Percentiles rank a stretch among this genome's conserved stretches.
Conservation (phyloP, 2,797 vertebrate genomes). For the Xenops minutus region DNA sequence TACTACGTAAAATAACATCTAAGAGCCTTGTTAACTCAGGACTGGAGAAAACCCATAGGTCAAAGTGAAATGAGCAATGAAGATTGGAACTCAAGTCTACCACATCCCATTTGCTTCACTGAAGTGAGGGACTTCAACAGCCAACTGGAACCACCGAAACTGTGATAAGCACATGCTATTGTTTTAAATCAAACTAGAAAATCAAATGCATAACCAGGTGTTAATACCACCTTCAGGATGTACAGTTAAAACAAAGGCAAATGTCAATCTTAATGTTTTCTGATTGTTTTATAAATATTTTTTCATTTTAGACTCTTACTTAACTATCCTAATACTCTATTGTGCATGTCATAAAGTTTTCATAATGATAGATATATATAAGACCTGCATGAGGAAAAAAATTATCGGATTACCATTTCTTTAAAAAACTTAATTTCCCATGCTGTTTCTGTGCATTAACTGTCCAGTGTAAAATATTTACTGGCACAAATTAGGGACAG, state of each 20-base stretch:
- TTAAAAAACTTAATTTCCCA: background rate
- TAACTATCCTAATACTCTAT: background rate
- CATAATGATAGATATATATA: background rate
- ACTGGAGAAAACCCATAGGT: background rate
- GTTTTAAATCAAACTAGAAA: constrained; percentile 27
- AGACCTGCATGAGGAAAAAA: background rate
- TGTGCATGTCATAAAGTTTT: background rate
- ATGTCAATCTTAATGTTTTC: background rate
- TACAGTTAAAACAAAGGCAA: background rate
- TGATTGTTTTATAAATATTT: background rate
- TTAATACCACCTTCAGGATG: background rate
- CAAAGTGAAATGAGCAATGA: background rate
- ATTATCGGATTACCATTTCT: background rate
- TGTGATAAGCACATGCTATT: background rate
- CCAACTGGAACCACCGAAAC: background rate
- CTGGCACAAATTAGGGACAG: background rate
- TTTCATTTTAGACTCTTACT: background rate
- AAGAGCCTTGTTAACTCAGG: background rate
- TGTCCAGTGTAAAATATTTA: background rate
- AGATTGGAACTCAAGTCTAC: background rate
- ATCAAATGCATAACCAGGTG: constrained; percentile 7
- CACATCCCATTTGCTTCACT: background rate
- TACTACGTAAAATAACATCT: background rate
- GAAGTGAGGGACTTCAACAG: constrained; percentile 6
- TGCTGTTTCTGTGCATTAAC: background rate